Conservation (phyloP, 2,113 vertebrate species). For the Carassius gibelio region DNA sequence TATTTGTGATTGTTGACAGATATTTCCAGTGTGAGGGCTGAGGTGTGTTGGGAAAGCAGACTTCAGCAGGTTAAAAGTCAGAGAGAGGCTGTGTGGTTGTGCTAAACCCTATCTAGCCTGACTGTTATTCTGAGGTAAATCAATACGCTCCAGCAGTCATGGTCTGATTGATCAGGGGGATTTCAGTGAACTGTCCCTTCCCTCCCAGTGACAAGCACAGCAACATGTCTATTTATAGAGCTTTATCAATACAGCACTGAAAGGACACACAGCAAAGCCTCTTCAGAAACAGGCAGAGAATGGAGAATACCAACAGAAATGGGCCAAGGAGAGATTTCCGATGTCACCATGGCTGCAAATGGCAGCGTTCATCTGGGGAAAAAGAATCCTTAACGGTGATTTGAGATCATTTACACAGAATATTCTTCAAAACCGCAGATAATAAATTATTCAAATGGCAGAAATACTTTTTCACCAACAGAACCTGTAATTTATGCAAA, state of each 20-base stretch:
- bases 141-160: slow-evolving; percentile 23
- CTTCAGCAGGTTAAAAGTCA: slow-evolving; percentile 23
- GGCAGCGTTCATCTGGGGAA: background rate
- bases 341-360: slow-evolving; percentile 7
- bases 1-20: background rate
- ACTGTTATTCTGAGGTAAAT: slow-evolving; percentile 20
- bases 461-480: background rate
- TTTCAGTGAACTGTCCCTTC: slow-evolving; percentile 41
- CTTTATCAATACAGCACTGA: slow-evolving; percentile 45
- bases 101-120: background rate
- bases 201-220: slow-evolving; percentile 27
- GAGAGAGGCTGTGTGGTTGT: background rate
- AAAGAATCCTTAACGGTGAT: background rate
- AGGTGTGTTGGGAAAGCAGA: background rate
- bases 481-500: background rate
- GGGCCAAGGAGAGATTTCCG: background rate
- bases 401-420: background rate
- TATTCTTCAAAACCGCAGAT: background rate
- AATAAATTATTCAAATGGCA: background rate
- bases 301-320: slow-evolving; percentile 16
- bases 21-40: background rate
- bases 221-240: slow-evolving; percentile 49
- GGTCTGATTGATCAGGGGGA: slow-evolving; percentile 37
- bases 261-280: slow-evolving; percentile 31
- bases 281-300: slow-evolving; percentile 25